A percentile compares a stretch with the other conserved stretches of the same genome.
phyloP scores from a whole-genome alignment of 2,888 invertebrate genomes.

The Paralinhomoeus sp. region DNA sequence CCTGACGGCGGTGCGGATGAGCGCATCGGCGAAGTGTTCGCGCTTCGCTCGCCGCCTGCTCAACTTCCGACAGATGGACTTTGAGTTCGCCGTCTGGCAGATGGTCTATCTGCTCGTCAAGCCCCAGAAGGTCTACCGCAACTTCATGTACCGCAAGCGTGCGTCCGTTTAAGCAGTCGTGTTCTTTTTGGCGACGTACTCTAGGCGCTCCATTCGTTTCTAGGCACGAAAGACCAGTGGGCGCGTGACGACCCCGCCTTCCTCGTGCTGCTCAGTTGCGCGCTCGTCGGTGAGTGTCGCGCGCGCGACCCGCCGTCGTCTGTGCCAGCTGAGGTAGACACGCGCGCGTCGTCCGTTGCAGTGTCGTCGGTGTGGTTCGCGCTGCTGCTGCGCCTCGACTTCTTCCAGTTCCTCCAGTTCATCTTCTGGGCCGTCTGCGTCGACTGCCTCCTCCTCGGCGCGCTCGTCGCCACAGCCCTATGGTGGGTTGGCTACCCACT shows the following conservation, averaged over 20 bases:
- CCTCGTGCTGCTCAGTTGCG: conserved; percentile 61
- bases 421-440: conserved; percentile 73
- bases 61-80: conserved; percentile 93
- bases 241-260: conserved; percentile 97
- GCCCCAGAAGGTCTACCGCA: conserved; percentile 81
- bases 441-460: conserved; percentile 70
- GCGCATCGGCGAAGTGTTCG: conserved; percentile 3
- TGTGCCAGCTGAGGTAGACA: not conserved
- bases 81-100: conserved; percentile 98
- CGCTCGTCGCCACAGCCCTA: conserved; percentile 59
- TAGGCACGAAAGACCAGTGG: conserved; percentile 93
- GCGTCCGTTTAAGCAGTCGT: conserved; percentile 28
- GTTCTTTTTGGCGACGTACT: too few relatives aligned
- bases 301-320: not conserved
- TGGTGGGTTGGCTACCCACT: conserved; percentile 40
- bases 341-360: conserved; percentile 11
- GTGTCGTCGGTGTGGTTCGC: conserved; percentile 74
- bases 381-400: conserved; percentile 45
- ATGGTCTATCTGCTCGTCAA: conserved; percentile 79
- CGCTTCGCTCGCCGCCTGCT: conserved; percentile 36
- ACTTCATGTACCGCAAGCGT: conserved; percentile 93
- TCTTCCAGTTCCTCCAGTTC: conserved; percentile 45
- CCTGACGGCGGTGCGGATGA: conserved; percentile 6
- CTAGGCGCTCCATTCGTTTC: conserved; percentile 15
- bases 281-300: conserved; percentile 37